Conservation (phyloP, 2,113 vertebrate genomes). For the Myiopsitta monachus region DNA sequence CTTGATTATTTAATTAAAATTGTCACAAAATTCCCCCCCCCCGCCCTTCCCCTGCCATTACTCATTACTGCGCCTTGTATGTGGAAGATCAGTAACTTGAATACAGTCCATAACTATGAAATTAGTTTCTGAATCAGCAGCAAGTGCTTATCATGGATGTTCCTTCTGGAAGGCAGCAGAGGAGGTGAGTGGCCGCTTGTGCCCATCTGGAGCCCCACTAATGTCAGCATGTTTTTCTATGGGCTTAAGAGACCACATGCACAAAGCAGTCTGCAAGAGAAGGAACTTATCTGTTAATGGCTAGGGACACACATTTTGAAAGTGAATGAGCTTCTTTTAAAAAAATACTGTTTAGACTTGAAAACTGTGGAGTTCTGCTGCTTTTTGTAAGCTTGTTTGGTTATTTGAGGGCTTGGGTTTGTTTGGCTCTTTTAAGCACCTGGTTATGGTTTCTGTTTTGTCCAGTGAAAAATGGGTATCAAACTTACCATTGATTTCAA, state of each 20-base stretch:
- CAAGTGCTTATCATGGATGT: neutral
- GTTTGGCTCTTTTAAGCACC: neutral
- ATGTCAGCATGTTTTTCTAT: neutral
- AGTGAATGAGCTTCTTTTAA: neutral
- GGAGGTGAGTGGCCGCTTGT: neutral
- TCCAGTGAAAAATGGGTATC: neutral
- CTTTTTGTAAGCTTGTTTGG: neutral
- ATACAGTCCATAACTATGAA: fast-evolving
- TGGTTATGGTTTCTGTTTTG: neutral
- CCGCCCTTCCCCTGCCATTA: fast-evolving
- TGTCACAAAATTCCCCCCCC: neutral
- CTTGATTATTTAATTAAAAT: neutral
- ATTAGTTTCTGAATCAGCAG: neutral
- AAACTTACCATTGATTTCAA: neutral
- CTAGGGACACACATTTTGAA: neutral
- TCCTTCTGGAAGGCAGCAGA: neutral
- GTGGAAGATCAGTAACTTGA: neutral
- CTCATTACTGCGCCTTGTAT: fast-evolving
- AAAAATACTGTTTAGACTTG: neutral
- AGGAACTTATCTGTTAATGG: neutral
- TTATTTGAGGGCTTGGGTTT: neutral
- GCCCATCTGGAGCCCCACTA: slow-evolving; percentile 5
- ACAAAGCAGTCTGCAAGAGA: neutral
- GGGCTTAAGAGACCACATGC: neutral
- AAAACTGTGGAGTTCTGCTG: neutral